Evolutionary conservation across 2,888 invertebrate genomes (phyloP), one percentile per base, ranked within the genome.

Genomic region (Theretra japonica): DNA sequence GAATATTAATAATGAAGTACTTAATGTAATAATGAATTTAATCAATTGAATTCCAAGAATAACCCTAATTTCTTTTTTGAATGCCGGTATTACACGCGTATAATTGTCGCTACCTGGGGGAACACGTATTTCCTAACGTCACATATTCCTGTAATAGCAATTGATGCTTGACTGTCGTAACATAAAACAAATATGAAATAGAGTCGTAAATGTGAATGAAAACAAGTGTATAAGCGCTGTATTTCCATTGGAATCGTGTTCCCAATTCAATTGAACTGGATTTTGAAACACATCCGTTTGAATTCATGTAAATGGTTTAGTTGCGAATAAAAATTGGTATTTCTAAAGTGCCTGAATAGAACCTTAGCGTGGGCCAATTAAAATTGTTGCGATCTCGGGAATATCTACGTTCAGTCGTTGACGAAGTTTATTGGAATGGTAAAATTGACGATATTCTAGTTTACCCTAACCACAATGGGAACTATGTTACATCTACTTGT

Each of bases 291-390:
- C 17, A 59, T 28, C 41, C 30, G 21, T 33, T 41, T 62, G n/a
- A 7, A 62, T 62, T 30, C 19, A 19, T 19, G 17, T 30, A 60
- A 60, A 7, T 62, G 33, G 2, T 21, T 21, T 59, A 59, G 17
- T 59, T 59, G 17, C 28, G 59, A 59, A 5, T 59, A 59, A 59
- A 59, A 59, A 59, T 53, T 53, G 30, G 58, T 25, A 28, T 59
- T 59, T 23, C 53, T n/a, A 58, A 58, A 58, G n/a, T 7, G 19
- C 11, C 33, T 41, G 59, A 59, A 59, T 59, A 17, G 19, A 28
- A 23, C 15, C 23, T 59, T 25, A 25, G 30, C 19, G 28, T 7
- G 59, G 19, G 59, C 59, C 59, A 59, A 59, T 59, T 59, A 59
- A 59, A 59, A 59, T 30, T 59, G 17, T 25, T 28, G 59, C 28